Evolutionary conservation across 2,888 invertebrate species (phyloP).

Genomic region (Lasioglossum oenotherae): DNA sequence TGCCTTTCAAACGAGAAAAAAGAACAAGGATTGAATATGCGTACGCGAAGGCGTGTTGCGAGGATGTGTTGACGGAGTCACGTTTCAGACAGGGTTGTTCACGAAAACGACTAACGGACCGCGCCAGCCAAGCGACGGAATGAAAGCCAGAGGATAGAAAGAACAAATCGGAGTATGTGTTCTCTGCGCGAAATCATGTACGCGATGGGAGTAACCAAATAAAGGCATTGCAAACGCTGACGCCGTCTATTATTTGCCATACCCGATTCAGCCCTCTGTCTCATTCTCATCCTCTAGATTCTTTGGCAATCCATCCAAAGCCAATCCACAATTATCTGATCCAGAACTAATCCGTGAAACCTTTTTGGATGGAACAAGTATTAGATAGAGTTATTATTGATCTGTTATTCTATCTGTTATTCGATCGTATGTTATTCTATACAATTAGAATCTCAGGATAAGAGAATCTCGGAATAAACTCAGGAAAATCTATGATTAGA

Average conservation of each 20-base stretch:
- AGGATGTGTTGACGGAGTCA: neutral
- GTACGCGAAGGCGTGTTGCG: slow-evolving; percentile 11
- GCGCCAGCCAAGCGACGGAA: slow-evolving; percentile 27
- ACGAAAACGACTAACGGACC: slow-evolving; percentile 7
- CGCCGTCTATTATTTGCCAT: slow-evolving; percentile 55
- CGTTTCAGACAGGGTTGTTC: slow-evolving; percentile 38
- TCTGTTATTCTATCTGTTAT: neutral
- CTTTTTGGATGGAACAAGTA: neutral
- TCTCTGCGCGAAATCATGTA: slow-evolving; percentile 73
- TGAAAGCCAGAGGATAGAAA: slow-evolving; percentile 38
- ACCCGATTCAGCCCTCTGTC: neutral
- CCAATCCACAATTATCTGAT: neutral
- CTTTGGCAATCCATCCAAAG: neutral
- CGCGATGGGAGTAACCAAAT: slow-evolving; percentile 78
- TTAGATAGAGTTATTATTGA: neutral
- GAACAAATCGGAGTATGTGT: slow-evolving; percentile 53
- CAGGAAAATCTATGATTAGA: neutral
- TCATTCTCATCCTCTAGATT: neutral
- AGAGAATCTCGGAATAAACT: too few relatives aligned
- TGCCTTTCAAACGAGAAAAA: slow-evolving; percentile 59
- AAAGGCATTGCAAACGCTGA: slow-evolving; percentile 78
- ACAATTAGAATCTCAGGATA: too few relatives aligned
- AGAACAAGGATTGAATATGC: slow-evolving; percentile 21
- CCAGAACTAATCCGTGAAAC: neutral
- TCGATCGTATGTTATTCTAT: too few relatives aligned